These are phyloP conservation scores for Dolichallabes microphthalmus DNA, from an alignment of 2,113 vertebrate species.

Conservation along the genomic window DNA sequence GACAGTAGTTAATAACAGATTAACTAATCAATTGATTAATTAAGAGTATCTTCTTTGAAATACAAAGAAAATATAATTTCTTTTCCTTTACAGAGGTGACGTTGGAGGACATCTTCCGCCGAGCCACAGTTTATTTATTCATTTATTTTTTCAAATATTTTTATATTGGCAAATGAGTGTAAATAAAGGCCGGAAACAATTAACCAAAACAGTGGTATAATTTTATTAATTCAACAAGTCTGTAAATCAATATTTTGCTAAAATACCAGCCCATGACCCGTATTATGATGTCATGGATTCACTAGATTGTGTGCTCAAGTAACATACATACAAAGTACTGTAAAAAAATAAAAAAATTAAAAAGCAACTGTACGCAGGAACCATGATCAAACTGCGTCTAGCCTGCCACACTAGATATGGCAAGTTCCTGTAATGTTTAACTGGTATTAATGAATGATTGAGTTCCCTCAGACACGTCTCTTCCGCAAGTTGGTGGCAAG, in stretches of 20 bases:
- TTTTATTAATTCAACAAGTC: not conserved
- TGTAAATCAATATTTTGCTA: not conserved
- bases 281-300: not conserved
- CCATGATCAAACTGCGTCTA: too few species aligned
- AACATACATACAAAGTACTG: not conserved
- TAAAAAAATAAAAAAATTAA: too few species aligned
- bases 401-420: too few species aligned
- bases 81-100: not conserved
- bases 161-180: not conserved
- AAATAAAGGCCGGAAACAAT: not conserved
- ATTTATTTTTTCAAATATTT: too few species aligned
- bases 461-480: too few species aligned
- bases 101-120: not conserved
- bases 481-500: too few species aligned
- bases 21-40: not conserved
- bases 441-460: too few species aligned
- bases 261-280: not conserved
- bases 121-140: not conserved
- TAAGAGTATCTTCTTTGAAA: not conserved
- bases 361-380: too few species aligned
- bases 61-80: not conserved
- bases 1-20: too few species aligned
- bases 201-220: not conserved
- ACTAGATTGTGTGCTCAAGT: not conserved
- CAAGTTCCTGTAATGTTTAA: too few species aligned